Evolutionary conservation across 53 echinoderm and acorn worm genomes (phyloP).

Genomic region (Luidia sarsii): DNA sequence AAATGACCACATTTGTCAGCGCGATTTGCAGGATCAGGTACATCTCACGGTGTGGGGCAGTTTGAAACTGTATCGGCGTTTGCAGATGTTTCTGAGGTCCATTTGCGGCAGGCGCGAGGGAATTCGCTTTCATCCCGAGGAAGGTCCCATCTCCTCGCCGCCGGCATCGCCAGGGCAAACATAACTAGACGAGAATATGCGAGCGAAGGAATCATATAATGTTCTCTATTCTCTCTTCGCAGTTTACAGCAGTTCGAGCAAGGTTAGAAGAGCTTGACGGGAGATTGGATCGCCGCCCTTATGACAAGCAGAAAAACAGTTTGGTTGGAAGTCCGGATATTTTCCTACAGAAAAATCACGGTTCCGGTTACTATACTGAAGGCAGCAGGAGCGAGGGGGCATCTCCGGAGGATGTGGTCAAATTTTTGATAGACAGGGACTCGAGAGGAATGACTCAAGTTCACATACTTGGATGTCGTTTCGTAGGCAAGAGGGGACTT

Average conservation of each 20-base stretch:
- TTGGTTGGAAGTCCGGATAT: background rate
- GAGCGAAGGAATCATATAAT: background rate
- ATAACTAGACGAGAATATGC: background rate
- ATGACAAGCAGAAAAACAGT: constrained; percentile 16
- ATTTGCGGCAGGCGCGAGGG: background rate
- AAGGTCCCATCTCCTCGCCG: background rate
- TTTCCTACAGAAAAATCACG: background rate
- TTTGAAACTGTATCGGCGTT: background rate
- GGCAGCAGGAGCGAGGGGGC: background rate
- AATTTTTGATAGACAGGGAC: background rate
- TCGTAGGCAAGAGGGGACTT: background rate
- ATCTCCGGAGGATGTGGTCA: constrained; percentile 1
- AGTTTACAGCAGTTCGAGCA: background rate
- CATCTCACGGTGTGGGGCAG: constrained; percentile 2
- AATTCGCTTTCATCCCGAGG: background rate
- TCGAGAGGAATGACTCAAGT: background rate
- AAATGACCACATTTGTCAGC: constrained; percentile 16
- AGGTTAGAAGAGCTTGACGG: background rate
- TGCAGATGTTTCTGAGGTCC: background rate
- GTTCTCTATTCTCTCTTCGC: background rate
- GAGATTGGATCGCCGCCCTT: background rate
- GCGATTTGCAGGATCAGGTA: constrained; percentile 3
- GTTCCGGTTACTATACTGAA: constrained; percentile 18
- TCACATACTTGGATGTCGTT: background rate
- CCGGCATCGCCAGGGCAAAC: too few species aligned